Conservation (phyloP, 2,113 vertebrate genomes). For the Uria aalge region DNA sequence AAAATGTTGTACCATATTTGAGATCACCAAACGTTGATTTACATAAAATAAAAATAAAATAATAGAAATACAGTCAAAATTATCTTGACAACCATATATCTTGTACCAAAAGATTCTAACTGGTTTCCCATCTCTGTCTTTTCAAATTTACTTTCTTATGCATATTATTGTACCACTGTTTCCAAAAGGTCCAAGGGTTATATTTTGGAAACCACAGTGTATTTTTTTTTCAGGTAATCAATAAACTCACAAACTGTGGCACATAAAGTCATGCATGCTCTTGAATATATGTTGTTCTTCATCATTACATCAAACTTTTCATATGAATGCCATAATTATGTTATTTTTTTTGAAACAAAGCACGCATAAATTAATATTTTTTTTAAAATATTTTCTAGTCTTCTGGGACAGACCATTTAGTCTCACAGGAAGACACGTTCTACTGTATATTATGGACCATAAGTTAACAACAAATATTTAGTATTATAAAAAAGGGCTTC, state of each 20-base stretch:
- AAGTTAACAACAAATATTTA: background rate
- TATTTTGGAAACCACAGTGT: background rate
- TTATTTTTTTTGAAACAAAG: background rate
- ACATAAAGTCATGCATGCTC: background rate
- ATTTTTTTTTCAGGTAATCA: background rate
- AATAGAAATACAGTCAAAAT: background rate
- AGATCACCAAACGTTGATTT: background rate
- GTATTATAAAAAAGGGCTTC: background rate
- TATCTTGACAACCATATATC: background rate
- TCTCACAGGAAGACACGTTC: background rate
- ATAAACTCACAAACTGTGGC: background rate
- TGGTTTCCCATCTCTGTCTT: background rate
- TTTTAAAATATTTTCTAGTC: fast-evolving
- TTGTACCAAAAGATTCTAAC: background rate
- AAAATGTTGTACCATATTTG: background rate
- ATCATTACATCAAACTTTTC: background rate
- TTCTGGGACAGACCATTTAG: background rate
- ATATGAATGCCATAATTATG: background rate
- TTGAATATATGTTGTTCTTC: background rate
- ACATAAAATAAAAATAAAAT: background rate
- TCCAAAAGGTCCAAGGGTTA: background rate
- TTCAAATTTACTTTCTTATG: background rate
- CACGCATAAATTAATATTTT: background rate
- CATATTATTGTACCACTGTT: background rate
- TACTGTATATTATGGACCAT: background rate